Base-by-base conservation (phyloP, 2,888 invertebrate genomes). In the Mesorhabditis spiculigera region DNA sequence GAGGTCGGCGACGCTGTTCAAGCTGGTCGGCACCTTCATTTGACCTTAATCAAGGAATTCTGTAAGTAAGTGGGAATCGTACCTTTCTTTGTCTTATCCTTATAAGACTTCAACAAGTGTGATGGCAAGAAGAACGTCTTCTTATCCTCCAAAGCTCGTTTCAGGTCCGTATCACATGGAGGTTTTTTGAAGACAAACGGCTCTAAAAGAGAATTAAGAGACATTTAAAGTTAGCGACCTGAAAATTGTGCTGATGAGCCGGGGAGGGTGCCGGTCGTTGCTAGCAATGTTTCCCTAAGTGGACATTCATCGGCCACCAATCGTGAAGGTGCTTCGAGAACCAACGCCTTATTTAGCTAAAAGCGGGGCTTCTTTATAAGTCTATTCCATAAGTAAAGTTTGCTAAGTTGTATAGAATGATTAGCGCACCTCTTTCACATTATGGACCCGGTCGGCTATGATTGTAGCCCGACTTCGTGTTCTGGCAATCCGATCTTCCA, bases 321-420 rank as follows among this genome's bases (percentile, higher is more conserved):
- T 43, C 67, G 71, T 4, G 75, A 73, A 4, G 75, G 69, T 4
- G 73, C 73, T 50, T 64, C 63, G 10, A 75, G 50, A 0, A 69
- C 68, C 10, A 73, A 58, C 10, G 73, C 69, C 8, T 67, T 71
- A 28, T 71, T 73, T 45, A 68, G 63, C 74, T 74, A 66, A 68
- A 73, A 2, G 3, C 28, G 28, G 28, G 28, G 28, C 28, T n/a
- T n/a, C 4, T 50, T 41, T 61, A 43, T 5, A 67, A 13, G 8
- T 4, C 66, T 42, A 16, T 43, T 66, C 3, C 28, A 28, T 28
- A 28, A 28, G 28, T 28, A 28, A 28, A 28, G 28, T 28, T 28
- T 28, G 28, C 28, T 28, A 28, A 28, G 28, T 28, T 28, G 28
- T 3, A 1, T 28, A 28, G 28, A 28, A 28, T 28, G 28, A 28